Conservation (phyloP, 2,888 invertebrate species). For the Apantesis nais region DNA sequence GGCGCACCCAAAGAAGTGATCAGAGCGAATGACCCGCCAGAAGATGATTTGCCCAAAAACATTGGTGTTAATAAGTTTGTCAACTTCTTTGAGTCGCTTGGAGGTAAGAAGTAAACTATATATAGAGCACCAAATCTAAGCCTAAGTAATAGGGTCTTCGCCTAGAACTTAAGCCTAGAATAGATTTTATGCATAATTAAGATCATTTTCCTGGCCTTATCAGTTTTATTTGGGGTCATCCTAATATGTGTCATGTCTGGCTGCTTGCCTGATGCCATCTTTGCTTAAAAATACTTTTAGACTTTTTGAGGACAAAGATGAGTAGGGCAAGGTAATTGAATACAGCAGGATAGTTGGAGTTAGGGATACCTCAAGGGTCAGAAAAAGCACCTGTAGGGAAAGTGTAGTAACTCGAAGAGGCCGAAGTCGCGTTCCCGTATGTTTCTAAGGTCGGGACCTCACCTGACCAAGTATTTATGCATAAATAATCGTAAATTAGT, state of each 20-base stretch:
- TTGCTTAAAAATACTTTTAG: background rate
- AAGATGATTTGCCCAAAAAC: constrained; percentile 80
- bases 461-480: background rate
- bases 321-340: background rate
- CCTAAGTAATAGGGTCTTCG: constrained; percentile 1
- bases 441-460: background rate
- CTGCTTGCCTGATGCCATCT: background rate
- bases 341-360: background rate
- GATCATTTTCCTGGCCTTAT: background rate
- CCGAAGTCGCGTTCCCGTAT: background rate
- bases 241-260: background rate
- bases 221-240: background rate
- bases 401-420: background rate
- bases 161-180: background rate
- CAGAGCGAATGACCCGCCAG: constrained; percentile 78
- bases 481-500: background rate
- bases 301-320: background rate
- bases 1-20: constrained; percentile 75
- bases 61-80: constrained; percentile 82
- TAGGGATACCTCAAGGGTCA: background rate
- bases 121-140: constrained; percentile 9
- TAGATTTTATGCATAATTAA: background rate
- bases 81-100: constrained; percentile 80
- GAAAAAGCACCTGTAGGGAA: background rate
- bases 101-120: constrained; percentile 72